A percentile compares a stretch with the other conserved stretches of the same genome.
Conservation (phyloP, 2,113 vertebrate genomes). For the Aphelocoma coerulescens region DNA sequence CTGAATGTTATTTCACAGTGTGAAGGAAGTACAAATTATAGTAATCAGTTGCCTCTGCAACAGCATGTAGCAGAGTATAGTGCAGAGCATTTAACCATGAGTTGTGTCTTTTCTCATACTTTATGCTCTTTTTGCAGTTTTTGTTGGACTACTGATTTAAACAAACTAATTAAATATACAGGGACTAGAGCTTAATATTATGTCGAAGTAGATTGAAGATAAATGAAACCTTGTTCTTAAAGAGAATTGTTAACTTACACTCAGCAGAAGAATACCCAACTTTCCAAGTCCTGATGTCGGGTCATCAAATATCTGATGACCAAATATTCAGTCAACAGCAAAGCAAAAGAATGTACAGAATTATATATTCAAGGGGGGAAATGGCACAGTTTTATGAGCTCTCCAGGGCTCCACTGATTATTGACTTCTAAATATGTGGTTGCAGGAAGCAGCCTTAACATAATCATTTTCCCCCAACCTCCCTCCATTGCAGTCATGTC, state of each 20-base stretch:
- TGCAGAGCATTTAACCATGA: not conserved
- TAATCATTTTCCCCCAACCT: not conserved
- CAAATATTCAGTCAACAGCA: not conserved
- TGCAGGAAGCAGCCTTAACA: not conserved
- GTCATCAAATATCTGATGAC: not conserved
- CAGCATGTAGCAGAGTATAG: not conserved
- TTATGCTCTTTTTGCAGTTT: not conserved
- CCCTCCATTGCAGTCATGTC: not conserved
- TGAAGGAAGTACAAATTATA: constrained; percentile 18
- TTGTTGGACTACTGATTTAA: not conserved
- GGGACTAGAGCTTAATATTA: not conserved
- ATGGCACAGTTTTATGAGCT: not conserved
- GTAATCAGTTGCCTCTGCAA: not conserved
- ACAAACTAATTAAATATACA: not conserved
- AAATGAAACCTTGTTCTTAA: not conserved
- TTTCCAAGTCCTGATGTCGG: not conserved
- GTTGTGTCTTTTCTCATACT: not conserved
- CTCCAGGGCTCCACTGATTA: not conserved
- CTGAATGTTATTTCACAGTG: constrained; percentile 17
- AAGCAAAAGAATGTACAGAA: not conserved
- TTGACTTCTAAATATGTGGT: not conserved
- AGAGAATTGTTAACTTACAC: not conserved
- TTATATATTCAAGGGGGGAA: not conserved
- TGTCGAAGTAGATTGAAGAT: not conserved
- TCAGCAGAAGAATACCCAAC: not conserved